Evolutionary conservation across 1,140 invertebrate genomes (phyloP).

Genomic region (Mycetomoellerius zeteki): DNA sequence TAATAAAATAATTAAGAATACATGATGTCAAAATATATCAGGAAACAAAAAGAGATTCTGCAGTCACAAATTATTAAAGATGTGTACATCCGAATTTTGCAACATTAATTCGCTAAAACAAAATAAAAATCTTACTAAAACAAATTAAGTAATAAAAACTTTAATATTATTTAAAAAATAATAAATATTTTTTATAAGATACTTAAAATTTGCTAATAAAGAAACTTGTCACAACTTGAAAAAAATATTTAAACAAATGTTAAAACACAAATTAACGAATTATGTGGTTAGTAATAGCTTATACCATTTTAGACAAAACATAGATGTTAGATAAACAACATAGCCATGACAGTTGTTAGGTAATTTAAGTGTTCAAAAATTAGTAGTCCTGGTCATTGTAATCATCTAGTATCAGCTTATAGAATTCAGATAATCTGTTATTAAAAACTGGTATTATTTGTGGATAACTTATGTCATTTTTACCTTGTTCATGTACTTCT

Average conservation of each 20-base stretch:
- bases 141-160: conserved; percentile 34
- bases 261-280: conserved; percentile 36
- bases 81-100: conserved; percentile 60
- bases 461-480: conserved; percentile 80
- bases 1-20: conserved; percentile 57
- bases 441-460: conserved; percentile 79
- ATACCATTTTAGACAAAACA: conserved; percentile 24
- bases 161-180: conserved; percentile 41
- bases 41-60: conserved; percentile 56
- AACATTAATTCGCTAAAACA: conserved; percentile 75
- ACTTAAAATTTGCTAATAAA: conserved; percentile 42
- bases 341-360: conserved; percentile 2
- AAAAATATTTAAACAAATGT: background rate
- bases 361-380: conserved; percentile 39
- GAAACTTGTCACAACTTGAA: conserved; percentile 29
- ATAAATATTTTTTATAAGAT: conserved; percentile 40
- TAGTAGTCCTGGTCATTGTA: conserved; percentile 72
- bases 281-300: conserved; percentile 5
- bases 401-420: conserved; percentile 69
- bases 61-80: conserved; percentile 50
- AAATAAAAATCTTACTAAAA: conserved; percentile 73
- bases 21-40: background rate
- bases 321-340: conserved; percentile 24
- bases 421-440: conserved; percentile 74
- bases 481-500: conserved; percentile 83